Evolutionary conservation across 2,113 vertebrate species (phyloP), one percentile per base, ranked within the genome.

Genomic region (Panthera tigris): DNA sequence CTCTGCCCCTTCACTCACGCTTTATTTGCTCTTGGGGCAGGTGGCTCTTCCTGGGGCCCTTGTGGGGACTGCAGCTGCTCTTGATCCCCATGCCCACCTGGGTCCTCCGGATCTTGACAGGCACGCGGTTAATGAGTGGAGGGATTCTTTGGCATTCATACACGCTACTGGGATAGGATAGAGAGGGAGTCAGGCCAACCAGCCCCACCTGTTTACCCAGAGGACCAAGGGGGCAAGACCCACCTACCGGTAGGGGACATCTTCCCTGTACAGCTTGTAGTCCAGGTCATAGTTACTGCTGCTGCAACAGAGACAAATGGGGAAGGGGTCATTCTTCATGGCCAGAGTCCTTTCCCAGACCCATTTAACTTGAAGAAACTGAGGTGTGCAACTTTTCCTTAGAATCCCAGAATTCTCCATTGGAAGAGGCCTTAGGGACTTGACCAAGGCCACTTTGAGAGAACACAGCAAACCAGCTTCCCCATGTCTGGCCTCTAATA

Each of bases 61-160:
- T 80, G 39, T 97, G 97, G 33, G 95, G 83, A 4, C 92, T 98
- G n/a, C n/a, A 96, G 65, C 96, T 88, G 80, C 84, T 94, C 79
- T 98, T 99, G 69, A 97, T 29, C 41, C 95, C 93, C 13, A 82
- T 2, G 52, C 96, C 93, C 36, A 66, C 0, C 0, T 98, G 97
- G 50, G 95, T 95, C 80, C 93, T 86, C n/a, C 78, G 95, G 90
- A 94, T 80, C 97, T 98, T 98, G 95, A 98, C 84, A 0, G 98
- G 98, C 63, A 98, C 78, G 1, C 5, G 93, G 69, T 85, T 98
- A 90, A 98, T 97, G 74, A 98, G 97, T 0, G 98, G 97, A 3
- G 98, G 98, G 41, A 98, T 98, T 95, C 98, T 98, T 93, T 98
- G 98, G 76, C 97, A 96, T 61, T 98, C 93, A 0, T 96, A 97